Base-by-base conservation (phyloP, 2,888 invertebrate genomes). In the Deilephila porcellus region DNA sequence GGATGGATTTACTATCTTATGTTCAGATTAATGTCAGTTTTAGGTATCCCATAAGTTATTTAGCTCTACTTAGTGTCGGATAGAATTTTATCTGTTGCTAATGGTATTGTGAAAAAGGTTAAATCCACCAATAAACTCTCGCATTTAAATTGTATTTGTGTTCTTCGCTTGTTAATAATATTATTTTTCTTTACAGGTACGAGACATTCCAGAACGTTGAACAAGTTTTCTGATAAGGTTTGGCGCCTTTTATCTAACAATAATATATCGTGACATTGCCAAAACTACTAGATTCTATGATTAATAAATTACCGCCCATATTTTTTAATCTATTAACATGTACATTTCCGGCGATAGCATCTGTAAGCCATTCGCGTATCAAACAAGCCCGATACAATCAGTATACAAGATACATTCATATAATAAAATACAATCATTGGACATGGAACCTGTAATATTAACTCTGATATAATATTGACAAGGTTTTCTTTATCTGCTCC, bases 391-490 rank as follows among this genome's bases (percentile, higher is more conserved):
- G 75, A 81, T 83, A 82, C 78, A 82, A 84, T 83, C 82, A 82
- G 85, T 82, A 85, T 82, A 89, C 87, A 85, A 81, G 83, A 83
- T 79, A 82, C 80, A 84, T 78, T 80, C 83, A 79, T 85, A 86
- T 87, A 90, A 90, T 90, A 89, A 90, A 89, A 88, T 88, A 90
- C 88, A 85, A 83, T 90, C 88, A 91, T 91, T 82, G 77, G 82
- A 82, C 82, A 87, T 83, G 87, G 83, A 88, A 83, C 86, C 86
- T 83, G 90, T 90, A 89, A 91, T 91, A 90, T 87, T 85, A 84
- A 86, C 88, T 88, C 85, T 86, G 85, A 92, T 92, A 91, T 91
- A 90, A 91, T 91, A 91, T 91, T 90, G 91, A 93, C 89, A 90
- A 88, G 89, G 83, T 85, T 88, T 81, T 74, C 89, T 74, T 89